Evolutionary conservation across 2,797 vertebrate species (phyloP), one percentile per base, ranked within the genome.

Genomic region (Forpus xanthops): DNA sequence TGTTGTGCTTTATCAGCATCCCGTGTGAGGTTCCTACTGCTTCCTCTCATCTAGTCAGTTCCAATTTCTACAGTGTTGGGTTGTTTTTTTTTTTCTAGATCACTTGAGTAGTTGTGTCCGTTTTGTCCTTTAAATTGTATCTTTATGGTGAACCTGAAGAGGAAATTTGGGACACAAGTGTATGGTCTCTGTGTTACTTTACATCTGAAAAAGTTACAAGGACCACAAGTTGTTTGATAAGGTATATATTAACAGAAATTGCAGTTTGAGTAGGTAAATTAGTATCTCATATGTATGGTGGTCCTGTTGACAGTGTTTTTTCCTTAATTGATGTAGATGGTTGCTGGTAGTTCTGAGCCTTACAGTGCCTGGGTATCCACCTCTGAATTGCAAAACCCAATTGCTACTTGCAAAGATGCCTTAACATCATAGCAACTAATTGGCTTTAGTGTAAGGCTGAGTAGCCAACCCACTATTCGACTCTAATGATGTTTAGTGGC

Each of bases 211-310:
- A 84, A 11, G 24, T 28, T 42, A 45, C n/a, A 27, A 42, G 25
- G 14, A 35, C 8, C 3, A 6, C 31, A 50, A 8, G 5, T 68
- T 73, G 35, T 47, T 60, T 73, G 7, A 17, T 66, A 31, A 62
- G 33, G 31, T 31, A 31, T 0, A 2, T 0, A 0, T 53, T 64
- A 37, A 0, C 1, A 53, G 68, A 80, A 71, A 17, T 8, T 64
- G 9, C 21, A 10, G 20, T 75, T 68, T 11, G 19, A 41, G 18
- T 28, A 65, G 9, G 15, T 49, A 3, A 45, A 74, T 5, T 7
- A n/a, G 10, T 61, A 17, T 74, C 6, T 79, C n/a, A 44, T 24
- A 24, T 28, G 12, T 64, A 8, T 12, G 24, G 5, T 53, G 15
- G 11, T 61, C 49, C 30, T 74, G 18, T 31, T 30, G 3, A 7